phyloP scores from a whole-genome alignment of 2,113 vertebrate genomes.

The Pomatorhinus ruficollis region DNA sequence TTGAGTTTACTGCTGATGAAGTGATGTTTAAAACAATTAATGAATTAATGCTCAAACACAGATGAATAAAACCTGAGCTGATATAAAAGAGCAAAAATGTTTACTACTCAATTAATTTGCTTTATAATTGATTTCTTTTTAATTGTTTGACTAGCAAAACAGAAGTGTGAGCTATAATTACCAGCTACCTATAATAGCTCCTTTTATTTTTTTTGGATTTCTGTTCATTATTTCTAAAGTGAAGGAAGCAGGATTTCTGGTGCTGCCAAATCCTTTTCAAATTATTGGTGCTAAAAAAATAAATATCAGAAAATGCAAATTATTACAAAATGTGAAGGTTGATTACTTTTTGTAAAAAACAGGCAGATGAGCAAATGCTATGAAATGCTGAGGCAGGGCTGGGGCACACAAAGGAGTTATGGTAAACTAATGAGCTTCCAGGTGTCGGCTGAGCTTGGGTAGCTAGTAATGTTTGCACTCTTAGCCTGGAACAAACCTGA shows the following conservation, averaged over 20 bases:
- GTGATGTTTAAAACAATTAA: conserved; percentile 76
- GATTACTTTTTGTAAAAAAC: conserved; percentile 26
- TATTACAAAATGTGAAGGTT: conserved; percentile 27
- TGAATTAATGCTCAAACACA: conserved; percentile 62
- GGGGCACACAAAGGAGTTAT: conserved; percentile 39
- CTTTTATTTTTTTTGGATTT: neutral
- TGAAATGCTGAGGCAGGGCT: neutral
- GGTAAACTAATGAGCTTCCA: conserved; percentile 58
- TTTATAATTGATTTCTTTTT: conserved; percentile 74
- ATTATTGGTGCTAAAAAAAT: conserved; percentile 60
- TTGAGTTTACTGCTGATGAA: conserved; percentile 66
- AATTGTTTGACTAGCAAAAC: conserved; percentile 72
- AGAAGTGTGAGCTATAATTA: conserved; percentile 64
- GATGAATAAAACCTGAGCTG: conserved; percentile 65
- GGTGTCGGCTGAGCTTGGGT: neutral
- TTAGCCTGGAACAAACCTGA: conserved; percentile 5
- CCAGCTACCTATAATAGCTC: neutral
- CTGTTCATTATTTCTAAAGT: conserved; percentile 16
- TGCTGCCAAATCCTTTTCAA: neutral
- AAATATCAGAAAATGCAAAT: conserved; percentile 62
- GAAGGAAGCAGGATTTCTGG: conserved; percentile 25
- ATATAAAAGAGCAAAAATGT: conserved; percentile 70
- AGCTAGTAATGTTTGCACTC: conserved; percentile 23
- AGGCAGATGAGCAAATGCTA: conserved; percentile 48
- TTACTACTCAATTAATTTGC: conserved; percentile 74